A percentile compares a stretch with the other conserved stretches of the same genome.
Evolutionary conservation across 1,140 invertebrate genomes (phyloP).

Genomic region (Cotesia chilonis): DNA sequence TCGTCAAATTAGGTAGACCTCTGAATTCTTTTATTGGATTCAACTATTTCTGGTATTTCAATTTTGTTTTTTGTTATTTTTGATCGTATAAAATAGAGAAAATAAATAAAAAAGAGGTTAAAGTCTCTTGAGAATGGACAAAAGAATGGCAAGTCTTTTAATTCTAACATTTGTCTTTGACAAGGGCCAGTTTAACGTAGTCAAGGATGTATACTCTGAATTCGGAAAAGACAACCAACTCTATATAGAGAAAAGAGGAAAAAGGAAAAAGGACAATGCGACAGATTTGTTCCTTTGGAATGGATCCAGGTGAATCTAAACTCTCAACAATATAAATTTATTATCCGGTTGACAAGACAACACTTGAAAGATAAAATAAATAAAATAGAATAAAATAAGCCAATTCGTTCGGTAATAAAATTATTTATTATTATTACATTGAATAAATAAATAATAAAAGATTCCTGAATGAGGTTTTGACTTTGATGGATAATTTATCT

Average conservation of each 20-base stretch:
- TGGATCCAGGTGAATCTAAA: constrained; percentile 39
- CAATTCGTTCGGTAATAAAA: constrained; percentile 13
- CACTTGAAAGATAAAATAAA: neutral
- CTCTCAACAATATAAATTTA: constrained; percentile 34
- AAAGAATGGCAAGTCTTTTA: constrained; percentile 34
- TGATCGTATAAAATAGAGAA: neutral
- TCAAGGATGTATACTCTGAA: neutral
- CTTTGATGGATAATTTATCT: constrained; percentile 8
- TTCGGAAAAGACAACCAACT: constrained; percentile 42
- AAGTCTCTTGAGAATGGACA: neutral
- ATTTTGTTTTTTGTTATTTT: neutral
- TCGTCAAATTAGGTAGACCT: constrained; percentile 19
- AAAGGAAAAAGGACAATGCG: constrained; percentile 20
- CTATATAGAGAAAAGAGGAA: constrained; percentile 1
- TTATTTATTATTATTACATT: no score
- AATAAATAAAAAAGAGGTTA: neutral
- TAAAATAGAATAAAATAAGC: neutral
- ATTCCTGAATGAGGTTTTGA: no score
- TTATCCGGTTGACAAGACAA: constrained; percentile 22
- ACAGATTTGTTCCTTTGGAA: constrained; percentile 31
- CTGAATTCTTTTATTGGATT: constrained; percentile 10
- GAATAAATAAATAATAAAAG: no score
- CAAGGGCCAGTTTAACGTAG: constrained; percentile 25
- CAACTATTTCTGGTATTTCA: neutral
- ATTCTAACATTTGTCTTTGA: constrained; percentile 48